A percentile compares a stretch with the other conserved stretches of the same genome.
Evolutionary conservation across 2,888 invertebrate genomes (phyloP).

Genomic region (Anoplius nigerrimus): DNA sequence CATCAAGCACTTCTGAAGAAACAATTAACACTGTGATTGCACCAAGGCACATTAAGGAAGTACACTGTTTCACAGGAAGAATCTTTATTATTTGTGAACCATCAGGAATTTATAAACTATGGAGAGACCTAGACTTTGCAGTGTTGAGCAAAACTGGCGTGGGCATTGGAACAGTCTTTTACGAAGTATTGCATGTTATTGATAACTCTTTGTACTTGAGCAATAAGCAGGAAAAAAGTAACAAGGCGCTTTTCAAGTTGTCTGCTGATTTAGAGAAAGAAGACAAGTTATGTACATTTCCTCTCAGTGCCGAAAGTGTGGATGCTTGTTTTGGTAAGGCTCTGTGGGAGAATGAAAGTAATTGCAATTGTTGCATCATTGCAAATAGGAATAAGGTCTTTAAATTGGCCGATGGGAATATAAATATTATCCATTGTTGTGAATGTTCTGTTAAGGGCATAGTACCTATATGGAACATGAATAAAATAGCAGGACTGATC

Average conservation of each 20-base stretch:
- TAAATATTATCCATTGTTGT: constrained; percentile 54
- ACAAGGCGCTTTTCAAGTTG: constrained; percentile 51
- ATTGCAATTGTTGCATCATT: constrained; percentile 57
- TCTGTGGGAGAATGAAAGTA: constrained; percentile 26
- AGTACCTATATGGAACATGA: constrained; percentile 43
- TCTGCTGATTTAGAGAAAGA: constrained; percentile 5
- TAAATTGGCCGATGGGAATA: constrained; percentile 38
- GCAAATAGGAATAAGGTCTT: constrained; percentile 56
- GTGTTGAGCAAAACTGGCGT: constrained; percentile 61
- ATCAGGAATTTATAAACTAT: constrained; percentile 63
- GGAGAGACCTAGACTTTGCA: constrained; percentile 49
- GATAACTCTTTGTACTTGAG: constrained; percentile 52
- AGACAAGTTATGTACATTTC: constrained; percentile 30
- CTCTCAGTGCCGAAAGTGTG: constrained; percentile 39
- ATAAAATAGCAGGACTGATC: constrained; percentile 50
- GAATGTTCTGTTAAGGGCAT: constrained; percentile 55
- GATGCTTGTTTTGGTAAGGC: constrained; percentile 41
- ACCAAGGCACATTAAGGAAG: constrained; percentile 57
- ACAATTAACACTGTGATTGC: constrained; percentile 31
- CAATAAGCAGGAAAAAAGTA: constrained; percentile 56
- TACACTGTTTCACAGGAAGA: constrained; percentile 57
- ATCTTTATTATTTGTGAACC: constrained; percentile 64
- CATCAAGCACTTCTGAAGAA: not conserved
- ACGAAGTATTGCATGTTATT: constrained; percentile 51
- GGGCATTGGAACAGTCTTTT: constrained; percentile 58